Conservation (phyloP, 1,140 invertebrate genomes). For the Listronotus bonariensis region DNA sequence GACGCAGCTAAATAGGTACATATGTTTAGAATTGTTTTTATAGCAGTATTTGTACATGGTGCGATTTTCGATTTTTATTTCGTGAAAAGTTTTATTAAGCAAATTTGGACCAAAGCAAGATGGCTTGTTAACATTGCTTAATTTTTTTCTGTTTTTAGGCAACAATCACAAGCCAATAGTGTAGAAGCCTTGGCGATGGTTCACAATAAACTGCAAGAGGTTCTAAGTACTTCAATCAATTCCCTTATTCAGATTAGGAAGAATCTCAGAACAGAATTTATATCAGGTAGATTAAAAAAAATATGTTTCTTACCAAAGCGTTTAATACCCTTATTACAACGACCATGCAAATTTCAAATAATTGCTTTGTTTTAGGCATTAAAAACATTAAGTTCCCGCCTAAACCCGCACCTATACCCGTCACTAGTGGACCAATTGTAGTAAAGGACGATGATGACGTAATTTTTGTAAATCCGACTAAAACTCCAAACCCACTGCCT, state of each 20-base stretch:
- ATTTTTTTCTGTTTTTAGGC: constrained; percentile 11
- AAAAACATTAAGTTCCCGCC: constrained; percentile 45
- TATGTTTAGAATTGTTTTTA: no score
- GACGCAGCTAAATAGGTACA: constrained; percentile 43
- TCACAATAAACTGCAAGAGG: constrained; percentile 51
- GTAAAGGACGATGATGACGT: constrained; percentile 48
- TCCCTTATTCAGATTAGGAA: constrained; percentile 52
- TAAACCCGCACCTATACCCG: constrained; percentile 17
- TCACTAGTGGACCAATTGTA: constrained; percentile 16
- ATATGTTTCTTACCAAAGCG: no score
- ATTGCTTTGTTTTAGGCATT: constrained; percentile 34
- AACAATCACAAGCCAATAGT: constrained; percentile 41
- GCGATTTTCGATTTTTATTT: no score
- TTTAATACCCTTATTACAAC: no score
- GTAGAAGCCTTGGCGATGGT: constrained; percentile 48
- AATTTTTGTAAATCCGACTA: constrained; percentile 42
- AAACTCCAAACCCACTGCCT: constrained; percentile 10
- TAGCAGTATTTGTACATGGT: no score
- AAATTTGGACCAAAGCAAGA: no score
- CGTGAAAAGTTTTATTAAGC: no score
- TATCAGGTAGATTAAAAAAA: constrained; percentile 36
- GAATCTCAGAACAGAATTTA: constrained; percentile 49
- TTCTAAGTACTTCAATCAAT: constrained; percentile 51
- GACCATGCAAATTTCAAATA: no score
- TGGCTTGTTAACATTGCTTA: no score